Evolutionary conservation across 1,140 invertebrate genomes (phyloP).

Genomic region (Neodiprion pinetum): DNA sequence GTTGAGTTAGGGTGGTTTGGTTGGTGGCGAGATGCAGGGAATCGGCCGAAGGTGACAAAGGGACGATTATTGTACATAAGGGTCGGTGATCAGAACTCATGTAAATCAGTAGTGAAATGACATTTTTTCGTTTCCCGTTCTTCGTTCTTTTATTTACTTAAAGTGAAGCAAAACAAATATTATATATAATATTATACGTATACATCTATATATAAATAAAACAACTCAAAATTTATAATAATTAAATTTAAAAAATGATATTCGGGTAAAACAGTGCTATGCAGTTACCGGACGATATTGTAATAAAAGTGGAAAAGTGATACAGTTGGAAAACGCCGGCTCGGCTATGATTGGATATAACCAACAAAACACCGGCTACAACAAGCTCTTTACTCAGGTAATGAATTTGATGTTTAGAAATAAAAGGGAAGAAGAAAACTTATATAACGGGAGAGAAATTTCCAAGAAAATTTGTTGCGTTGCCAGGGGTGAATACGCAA

Average conservation of each 20-base stretch:
- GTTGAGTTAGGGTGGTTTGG: neutral
- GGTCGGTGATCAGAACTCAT: neutral
- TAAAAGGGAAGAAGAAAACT: constrained; percentile 3
- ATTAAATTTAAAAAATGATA: too few species aligned
- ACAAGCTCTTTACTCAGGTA: constrained; percentile 90
- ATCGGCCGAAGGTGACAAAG: neutral
- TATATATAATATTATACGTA: too few species aligned
- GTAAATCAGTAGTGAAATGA: neutral
- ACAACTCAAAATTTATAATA: too few species aligned
- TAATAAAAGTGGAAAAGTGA: too few species aligned
- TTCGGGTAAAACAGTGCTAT: too few species aligned
- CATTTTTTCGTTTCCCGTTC: neutral
- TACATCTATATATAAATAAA: too few species aligned
- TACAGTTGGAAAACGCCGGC: constrained; percentile 9
- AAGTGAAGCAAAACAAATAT: too few species aligned
- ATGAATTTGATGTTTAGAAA: constrained; percentile 25
- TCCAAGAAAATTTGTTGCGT: too few species aligned
- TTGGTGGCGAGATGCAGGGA: too few species aligned
- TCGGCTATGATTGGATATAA: constrained; percentile 79
- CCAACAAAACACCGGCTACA: constrained; percentile 83
- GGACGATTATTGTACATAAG: neutral
- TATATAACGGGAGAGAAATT: neutral
- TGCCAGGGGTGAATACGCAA: too few species aligned
- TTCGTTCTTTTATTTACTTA: neutral
- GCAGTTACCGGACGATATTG: too few species aligned